These are phyloP conservation scores for Phalacrocorax pelagicus DNA, from an alignment of 2,113 vertebrate genomes.

Conservation along the genomic window DNA sequence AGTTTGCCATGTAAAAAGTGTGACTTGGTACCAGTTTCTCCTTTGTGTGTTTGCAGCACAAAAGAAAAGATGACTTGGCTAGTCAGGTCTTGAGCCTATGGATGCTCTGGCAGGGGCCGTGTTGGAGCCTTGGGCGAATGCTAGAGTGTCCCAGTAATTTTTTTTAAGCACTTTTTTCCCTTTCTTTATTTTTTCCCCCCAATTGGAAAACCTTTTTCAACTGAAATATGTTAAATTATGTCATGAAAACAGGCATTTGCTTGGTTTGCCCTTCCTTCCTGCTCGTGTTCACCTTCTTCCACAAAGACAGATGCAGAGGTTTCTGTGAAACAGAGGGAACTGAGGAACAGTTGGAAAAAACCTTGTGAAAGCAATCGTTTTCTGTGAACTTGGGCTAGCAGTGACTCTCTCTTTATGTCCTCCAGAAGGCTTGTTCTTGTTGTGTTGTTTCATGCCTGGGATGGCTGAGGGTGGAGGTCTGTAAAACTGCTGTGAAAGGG, in stretches of 20 bases:
- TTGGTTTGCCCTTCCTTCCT: neutral
- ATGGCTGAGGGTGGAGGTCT: constrained; percentile 35
- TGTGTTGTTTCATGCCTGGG: neutral
- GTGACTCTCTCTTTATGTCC: neutral
- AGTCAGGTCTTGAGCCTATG: neutral
- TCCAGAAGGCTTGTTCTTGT: neutral
- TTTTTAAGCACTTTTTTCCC: neutral
- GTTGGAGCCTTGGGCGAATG: neutral
- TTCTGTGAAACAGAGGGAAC: neutral
- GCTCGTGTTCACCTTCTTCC: neutral
- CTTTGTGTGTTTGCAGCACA: neutral
- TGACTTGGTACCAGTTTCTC: neutral
- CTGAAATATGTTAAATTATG: neutral
- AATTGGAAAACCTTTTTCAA: neutral
- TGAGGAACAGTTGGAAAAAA: neutral
- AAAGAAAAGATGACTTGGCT: neutral
- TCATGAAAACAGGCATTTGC: neutral
- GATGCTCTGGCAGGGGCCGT: neutral
- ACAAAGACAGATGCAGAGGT: neutral
- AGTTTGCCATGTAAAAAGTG: neutral
- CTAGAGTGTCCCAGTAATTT: neutral
- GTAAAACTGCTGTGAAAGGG: neutral
- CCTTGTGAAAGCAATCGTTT: neutral
- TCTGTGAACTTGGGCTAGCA: neutral
- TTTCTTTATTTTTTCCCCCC: neutral